Base-by-base conservation (phyloP, 2,888 invertebrate species). In the Mesochorus sp. region DNA sequence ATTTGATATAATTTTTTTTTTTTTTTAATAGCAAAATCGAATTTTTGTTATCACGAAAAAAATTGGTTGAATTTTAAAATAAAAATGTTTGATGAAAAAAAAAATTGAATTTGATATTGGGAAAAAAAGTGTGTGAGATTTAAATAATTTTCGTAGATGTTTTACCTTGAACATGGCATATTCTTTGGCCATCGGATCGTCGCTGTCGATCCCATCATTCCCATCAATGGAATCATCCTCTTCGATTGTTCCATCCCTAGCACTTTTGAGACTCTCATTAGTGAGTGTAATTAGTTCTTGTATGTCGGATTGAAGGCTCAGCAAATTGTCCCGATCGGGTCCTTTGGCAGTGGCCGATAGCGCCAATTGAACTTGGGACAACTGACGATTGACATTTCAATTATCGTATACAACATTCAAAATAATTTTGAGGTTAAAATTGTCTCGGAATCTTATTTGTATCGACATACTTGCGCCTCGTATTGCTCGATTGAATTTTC, bases 91-190 rank as follows among this genome's bases (percentile, higher is more conserved):
- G n/a, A n/a, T n/a, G n/a, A n/a, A n/a, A n/a, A n/a, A n/a, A n/a
- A n/a, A n/a, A n/a, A n/a, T n/a, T n/a, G n/a, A n/a, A n/a, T n/a
- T n/a, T n/a, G n/a, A n/a, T n/a, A n/a, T n/a, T n/a, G n/a, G n/a
- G n/a, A n/a, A n/a, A n/a, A n/a, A n/a, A n/a, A n/a, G n/a, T n/a
- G n/a, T n/a, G n/a, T n/a, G n/a, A n/a, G n/a, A n/a, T n/a, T n/a
- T n/a, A n/a, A n/a, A n/a, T n/a, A n/a, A 34, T 4, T 8, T 1
- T n/a, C 10, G 34, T 34, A 34, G 34, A 3, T 39, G 14, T n/a
- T 68, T 87, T 91, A 94, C 95, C 94, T 95, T 94, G 87, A 95
- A 95, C 80, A 94, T 90, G 53, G 93, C 94, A 92, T 95, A 95
- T 91, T 95, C 95, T 86, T 92, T 91, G 42, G 91, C 92, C 70